Evolutionary conservation across 2,113 vertebrate genomes (phyloP).

Genomic region (Hippocampus barbouri): DNA sequence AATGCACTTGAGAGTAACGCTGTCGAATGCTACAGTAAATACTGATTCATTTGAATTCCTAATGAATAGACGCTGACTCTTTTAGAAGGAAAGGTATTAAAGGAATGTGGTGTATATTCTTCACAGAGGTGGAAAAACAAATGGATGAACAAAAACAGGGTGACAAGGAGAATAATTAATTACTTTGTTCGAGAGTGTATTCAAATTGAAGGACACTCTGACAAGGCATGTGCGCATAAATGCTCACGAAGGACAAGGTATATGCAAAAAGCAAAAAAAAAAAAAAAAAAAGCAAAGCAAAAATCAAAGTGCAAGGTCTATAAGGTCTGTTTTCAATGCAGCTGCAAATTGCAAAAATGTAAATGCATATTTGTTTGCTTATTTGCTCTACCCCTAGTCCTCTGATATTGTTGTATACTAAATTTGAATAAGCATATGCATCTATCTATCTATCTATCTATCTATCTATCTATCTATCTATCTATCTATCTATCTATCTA

Average conservation of each 20-base stretch:
- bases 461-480: no score
- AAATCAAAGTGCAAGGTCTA: constrained; percentile 55
- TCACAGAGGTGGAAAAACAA: constrained; percentile 58
- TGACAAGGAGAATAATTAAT: constrained; percentile 68
- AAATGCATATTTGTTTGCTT: neutral
- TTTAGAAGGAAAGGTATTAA: constrained; percentile 59
- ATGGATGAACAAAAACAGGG: constrained; percentile 58
- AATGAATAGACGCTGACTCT: constrained; percentile 62
- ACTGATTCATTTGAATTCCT: constrained; percentile 69
- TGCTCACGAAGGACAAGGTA: constrained; percentile 47
- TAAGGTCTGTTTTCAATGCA: constrained; percentile 24
- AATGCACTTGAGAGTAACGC: constrained; percentile 68
- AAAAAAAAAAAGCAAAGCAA: constrained; percentile 34
- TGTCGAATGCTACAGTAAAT: constrained; percentile 67
- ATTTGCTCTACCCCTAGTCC: no score
- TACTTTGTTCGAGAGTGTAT: constrained; percentile 61
- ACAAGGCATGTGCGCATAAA: constrained; percentile 39
- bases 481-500: no score
- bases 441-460: no score
- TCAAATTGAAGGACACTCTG: constrained; percentile 54
- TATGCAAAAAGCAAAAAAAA: constrained; percentile 32
- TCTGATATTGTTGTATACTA: no score
- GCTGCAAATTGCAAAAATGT: neutral
- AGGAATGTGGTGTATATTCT: constrained; percentile 60
- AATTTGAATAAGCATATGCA: no score